Evolutionary conservation across 1,140 invertebrate species (phyloP), one percentile per base, ranked within the genome.

Genomic region (Maniola jurtina): DNA sequence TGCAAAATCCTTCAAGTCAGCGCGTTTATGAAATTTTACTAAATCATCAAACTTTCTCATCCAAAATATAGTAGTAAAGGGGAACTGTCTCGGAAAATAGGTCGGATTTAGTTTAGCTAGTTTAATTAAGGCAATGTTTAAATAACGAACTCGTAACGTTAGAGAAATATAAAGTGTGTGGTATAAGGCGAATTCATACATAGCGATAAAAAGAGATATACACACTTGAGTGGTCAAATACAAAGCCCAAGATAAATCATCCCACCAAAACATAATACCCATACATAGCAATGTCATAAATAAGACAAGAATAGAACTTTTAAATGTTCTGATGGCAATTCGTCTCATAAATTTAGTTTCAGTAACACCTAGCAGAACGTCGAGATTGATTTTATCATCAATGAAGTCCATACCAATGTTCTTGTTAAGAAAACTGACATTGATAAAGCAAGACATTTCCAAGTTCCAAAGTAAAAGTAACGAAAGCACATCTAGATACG

Each of bases 91-190:
- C 7, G 78, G 74, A 35, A 88, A 66, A 48, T 76, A 70, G 6
- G 71, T 63, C 7, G 62, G 52, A 10, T 81, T 73, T 11, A 82
- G 58, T 5, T 78, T 71, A 9, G 71, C 70, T n/a, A 64, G 52
- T 71, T 88, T 88, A 33, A 83, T 75, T 48, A 88, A 48, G n/a
- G 81, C 76, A 0, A 81, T 57, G 59, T 86, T 88, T 8, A 88
- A 25, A 33, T 80, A 84, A 34, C 72, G 70, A 0, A 76, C 66
- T 65, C 83, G 73, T 36, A 81, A 48, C 6, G 66, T 64, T 13
- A 83, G 68, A 40, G 33, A 50, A 25, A 50, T 15, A 33, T 6
- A 2, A 7, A 55, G 2, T 33, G 25, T 33, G 25, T n/a, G 34
- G 13, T 16, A 50, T 7, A 50, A 7, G 14, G 52, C 25, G 1